phyloP scores from a whole-genome alignment of 2,113 vertebrate species.

The Neolamprologus fasciatus region DNA sequence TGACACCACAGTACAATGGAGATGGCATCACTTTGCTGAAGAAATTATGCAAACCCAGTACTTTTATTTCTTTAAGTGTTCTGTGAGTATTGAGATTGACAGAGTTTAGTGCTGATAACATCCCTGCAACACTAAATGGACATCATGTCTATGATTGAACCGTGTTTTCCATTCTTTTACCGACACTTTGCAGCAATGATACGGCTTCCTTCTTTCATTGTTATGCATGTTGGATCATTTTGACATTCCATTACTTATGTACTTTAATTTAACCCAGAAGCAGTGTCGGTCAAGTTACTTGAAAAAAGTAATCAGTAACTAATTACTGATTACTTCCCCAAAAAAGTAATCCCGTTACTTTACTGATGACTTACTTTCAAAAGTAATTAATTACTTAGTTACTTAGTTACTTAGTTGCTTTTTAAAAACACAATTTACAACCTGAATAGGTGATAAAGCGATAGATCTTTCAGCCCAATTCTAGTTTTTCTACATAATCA shows the following conservation, averaged over 20 bases:
- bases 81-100: not conserved
- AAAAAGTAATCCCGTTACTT: too few species aligned
- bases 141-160: not conserved
- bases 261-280: not conserved
- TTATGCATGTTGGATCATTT: not conserved
- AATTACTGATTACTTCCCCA: too few species aligned
- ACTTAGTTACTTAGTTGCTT: too few species aligned
- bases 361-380: too few species aligned
- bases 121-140: not conserved
- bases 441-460: rapidly evolving
- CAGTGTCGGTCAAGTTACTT: too few species aligned
- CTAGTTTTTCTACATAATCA: too few species aligned
- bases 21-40: not conserved
- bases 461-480: too few species aligned
- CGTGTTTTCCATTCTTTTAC: not conserved
- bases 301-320: too few species aligned
- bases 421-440: rapidly evolving
- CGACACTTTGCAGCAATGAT: not conserved
- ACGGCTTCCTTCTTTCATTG: not conserved
- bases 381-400: too few species aligned
- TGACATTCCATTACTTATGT: not conserved
- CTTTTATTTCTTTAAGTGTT: not conserved
- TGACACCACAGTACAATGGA: not conserved
- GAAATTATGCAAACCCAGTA: not conserved
- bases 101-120: not conserved